Evolutionary conservation across 2,113 vertebrate species (phyloP).

Genomic region (Stegastes partitus): DNA sequence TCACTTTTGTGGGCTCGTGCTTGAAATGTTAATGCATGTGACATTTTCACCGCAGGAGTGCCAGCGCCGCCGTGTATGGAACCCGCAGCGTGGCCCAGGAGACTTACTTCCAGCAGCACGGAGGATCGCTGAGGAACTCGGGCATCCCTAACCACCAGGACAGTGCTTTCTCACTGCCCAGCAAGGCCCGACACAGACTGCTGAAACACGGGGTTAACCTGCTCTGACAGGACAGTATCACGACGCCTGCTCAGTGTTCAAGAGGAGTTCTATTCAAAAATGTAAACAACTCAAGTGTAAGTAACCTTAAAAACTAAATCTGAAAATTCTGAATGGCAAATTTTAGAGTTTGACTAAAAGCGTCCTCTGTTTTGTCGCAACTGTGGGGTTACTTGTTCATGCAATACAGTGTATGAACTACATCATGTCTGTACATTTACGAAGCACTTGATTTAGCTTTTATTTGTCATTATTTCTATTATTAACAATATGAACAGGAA

Average conservation of each 20-base stretch:
- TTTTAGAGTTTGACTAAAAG: neutral
- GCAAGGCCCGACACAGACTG: constrained; percentile 91
- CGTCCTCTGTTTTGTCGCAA: neutral
- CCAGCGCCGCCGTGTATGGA: constrained; percentile 87
- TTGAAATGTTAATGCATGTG: constrained; percentile 33
- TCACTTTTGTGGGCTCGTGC: neutral
- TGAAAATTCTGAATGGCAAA: neutral
- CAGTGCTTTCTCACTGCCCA: constrained; percentile 87
- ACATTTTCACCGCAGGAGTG: constrained; percentile 83
- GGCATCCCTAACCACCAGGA: constrained; percentile 93
- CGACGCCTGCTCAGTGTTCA: neutral
- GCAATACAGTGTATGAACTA: neutral
- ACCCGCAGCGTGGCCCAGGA: constrained; percentile 89
- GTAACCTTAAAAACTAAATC: neutral
- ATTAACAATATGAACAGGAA: too few relatives aligned
- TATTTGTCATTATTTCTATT: too few relatives aligned
- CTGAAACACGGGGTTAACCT: constrained; percentile 96
- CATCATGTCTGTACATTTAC: too few relatives aligned
- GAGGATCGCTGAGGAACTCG: constrained; percentile 83
- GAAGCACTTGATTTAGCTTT: too few relatives aligned
- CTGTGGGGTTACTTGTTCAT: neutral
- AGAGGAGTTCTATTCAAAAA: neutral
- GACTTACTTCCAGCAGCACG: constrained; percentile 93
- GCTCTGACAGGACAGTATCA: constrained; percentile 79
- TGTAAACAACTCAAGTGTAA: neutral